phyloP scores from a whole-genome alignment of 2,113 vertebrate species.

The Grallaria varia region DNA sequence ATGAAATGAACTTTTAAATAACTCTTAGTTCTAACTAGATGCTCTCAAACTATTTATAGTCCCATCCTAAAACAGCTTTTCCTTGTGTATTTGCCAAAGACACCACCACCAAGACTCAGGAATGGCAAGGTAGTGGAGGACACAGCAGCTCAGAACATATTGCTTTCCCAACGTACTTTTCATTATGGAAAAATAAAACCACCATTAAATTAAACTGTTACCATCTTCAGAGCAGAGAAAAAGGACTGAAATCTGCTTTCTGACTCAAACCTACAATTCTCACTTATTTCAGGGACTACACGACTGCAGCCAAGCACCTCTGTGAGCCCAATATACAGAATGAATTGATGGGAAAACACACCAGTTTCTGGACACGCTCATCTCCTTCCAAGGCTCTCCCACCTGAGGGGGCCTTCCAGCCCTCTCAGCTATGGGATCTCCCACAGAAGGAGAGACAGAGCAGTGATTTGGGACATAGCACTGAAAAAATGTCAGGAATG shows the following conservation, averaged over 20 bases:
- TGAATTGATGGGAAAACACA: background rate
- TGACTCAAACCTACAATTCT: background rate
- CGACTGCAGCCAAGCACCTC: background rate
- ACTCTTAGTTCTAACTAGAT: background rate
- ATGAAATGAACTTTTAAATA: background rate
- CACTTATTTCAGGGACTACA: background rate
- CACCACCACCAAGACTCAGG: background rate
- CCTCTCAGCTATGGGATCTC: fast-evolving
- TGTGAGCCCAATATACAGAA: background rate
- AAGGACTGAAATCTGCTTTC: background rate
- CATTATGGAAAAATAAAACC: background rate
- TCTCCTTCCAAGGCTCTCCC: background rate
- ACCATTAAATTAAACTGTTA: background rate
- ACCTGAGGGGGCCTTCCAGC: background rate
- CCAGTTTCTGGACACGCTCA: background rate
- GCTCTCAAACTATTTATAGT: background rate
- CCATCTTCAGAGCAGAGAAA: background rate
- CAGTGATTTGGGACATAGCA: background rate
- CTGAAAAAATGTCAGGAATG: background rate
- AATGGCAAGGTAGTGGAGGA: background rate
- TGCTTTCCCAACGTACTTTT: background rate
- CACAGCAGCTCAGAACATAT: background rate
- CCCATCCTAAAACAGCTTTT: background rate
- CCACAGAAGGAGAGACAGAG: background rate
- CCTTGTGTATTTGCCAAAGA: background rate